Conservation (phyloP, 2,797 vertebrate genomes). For the Zenarchopterus dispar region DNA sequence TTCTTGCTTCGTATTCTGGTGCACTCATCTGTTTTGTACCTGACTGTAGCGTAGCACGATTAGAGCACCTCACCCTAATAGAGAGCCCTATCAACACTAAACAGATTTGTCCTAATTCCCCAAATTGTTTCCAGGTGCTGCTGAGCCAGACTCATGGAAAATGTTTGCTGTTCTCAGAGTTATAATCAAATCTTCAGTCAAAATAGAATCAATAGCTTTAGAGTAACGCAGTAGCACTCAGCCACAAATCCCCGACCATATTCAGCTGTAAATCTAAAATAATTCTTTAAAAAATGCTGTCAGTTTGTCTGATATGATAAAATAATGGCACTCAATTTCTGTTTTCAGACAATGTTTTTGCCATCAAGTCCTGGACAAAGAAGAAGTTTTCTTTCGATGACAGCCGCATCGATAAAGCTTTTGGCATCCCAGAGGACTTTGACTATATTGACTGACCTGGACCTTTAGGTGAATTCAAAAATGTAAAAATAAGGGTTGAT, state of each 20-base stretch:
- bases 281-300: neutral
- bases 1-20: no score
- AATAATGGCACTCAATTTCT: constrained; percentile 12
- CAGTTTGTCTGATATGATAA: neutral
- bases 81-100: neutral
- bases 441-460: constrained; percentile 93
- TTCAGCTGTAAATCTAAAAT: neutral
- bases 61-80: neutral
- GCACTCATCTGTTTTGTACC: no score
- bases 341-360: constrained; percentile 92
- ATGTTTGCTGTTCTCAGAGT: constrained; percentile 3
- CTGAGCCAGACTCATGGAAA: constrained; percentile 4
- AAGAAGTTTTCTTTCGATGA: constrained; percentile 95
- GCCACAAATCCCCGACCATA: constrained; percentile 1
- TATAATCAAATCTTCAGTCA: constrained; percentile 12
- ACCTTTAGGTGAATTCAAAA: neutral
- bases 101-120: neutral
- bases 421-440: constrained; percentile 97
- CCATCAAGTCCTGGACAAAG: constrained; percentile 98
- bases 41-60: no score
- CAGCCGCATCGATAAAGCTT: constrained; percentile 91
- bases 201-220: constrained; percentile 1
- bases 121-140: constrained; percentile 15
- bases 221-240: constrained; percentile 13
- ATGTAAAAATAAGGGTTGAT: neutral